Conservation (phyloP, 2,113 vertebrate species). For the Myiozetetes cayanensis region DNA sequence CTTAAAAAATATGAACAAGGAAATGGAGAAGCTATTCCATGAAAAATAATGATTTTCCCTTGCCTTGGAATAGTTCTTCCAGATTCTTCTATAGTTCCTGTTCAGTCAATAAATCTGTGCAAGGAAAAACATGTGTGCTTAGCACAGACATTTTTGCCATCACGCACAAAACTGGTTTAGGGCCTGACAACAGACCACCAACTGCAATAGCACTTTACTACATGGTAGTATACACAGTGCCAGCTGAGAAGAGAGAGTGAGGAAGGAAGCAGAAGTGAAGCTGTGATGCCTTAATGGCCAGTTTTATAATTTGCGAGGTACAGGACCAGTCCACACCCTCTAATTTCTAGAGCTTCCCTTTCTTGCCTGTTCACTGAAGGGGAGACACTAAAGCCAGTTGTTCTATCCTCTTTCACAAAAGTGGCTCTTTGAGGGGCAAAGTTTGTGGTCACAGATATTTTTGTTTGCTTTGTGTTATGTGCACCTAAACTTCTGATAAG, state of each 20-base stretch:
- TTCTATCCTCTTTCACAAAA: not conserved
- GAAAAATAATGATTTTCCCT: not conserved
- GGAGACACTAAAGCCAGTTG: not conserved
- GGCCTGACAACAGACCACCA: not conserved
- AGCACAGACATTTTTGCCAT: not conserved
- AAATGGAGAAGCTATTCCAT: not conserved
- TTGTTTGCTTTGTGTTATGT: not conserved
- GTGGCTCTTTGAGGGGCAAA: not conserved
- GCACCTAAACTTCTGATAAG: not conserved
- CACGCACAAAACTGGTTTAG: conserved; percentile 30
- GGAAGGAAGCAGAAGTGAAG: not conserved
- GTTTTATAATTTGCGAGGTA: not conserved
- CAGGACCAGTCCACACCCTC: not conserved
- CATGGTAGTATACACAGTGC: not conserved
- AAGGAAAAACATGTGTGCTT: conserved; percentile 8
- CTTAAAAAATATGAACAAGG: not conserved
- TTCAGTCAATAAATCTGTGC: conserved; percentile 22
- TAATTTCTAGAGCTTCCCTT: not conserved
- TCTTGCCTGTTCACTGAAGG: not conserved
- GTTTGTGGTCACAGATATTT: not conserved
- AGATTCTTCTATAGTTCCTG: conserved; percentile 3
- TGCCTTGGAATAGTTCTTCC: not conserved
- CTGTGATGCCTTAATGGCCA: not conserved
- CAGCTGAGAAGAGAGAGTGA: not conserved
- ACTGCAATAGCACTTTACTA: not conserved